These are phyloP conservation scores for Agrotis puta DNA, from an alignment of 2,888 invertebrate genomes.

Conservation along the genomic window DNA sequence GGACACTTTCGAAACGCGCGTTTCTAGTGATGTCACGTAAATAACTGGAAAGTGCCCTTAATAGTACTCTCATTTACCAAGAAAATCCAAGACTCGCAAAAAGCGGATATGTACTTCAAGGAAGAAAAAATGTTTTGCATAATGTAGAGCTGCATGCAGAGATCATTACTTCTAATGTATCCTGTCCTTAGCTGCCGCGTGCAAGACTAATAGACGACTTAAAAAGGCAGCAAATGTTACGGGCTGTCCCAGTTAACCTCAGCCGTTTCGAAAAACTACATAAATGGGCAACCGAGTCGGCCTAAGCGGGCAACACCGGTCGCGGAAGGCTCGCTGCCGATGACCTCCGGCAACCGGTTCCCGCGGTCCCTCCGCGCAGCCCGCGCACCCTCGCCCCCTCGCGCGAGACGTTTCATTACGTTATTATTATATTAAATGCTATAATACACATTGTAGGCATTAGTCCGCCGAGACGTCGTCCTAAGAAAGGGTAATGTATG, in stretches of 20 bases:
- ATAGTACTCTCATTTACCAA: slow-evolving; percentile 1
- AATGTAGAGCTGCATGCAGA: slow-evolving; percentile 49
- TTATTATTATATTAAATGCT: slow-evolving; percentile 91
- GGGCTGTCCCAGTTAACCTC: slow-evolving; percentile 78
- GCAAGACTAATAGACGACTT: slow-evolving; percentile 72
- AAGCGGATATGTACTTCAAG: slow-evolving; percentile 26
- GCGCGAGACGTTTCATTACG: slow-evolving; percentile 90
- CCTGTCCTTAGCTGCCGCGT: slow-evolving; percentile 63
- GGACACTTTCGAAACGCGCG: slow-evolving; percentile 21
- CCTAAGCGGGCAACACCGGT: slow-evolving; percentile 84
- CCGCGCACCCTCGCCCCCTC: slow-evolving; percentile 70
- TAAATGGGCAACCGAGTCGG: slow-evolving; percentile 78
- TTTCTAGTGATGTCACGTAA: not conserved
- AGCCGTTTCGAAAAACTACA: slow-evolving; percentile 78
- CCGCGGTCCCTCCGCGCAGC: slow-evolving; percentile 74
- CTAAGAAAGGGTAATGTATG: slow-evolving; percentile 84
- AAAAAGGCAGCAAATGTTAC: slow-evolving; percentile 76
- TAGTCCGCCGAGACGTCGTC: slow-evolving; percentile 84
- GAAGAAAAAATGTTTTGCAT: slow-evolving; percentile 45
- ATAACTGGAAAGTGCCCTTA: not conserved
- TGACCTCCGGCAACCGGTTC: slow-evolving; percentile 90
- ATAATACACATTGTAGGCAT: slow-evolving; percentile 90
- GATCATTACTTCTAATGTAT: slow-evolving; percentile 70
- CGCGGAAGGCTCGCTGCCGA: slow-evolving; percentile 90
- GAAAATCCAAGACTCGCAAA: slow-evolving; percentile 30